Conservation (phyloP, 2,113 vertebrate species). For the Aspiorhynchus laticeps region DNA sequence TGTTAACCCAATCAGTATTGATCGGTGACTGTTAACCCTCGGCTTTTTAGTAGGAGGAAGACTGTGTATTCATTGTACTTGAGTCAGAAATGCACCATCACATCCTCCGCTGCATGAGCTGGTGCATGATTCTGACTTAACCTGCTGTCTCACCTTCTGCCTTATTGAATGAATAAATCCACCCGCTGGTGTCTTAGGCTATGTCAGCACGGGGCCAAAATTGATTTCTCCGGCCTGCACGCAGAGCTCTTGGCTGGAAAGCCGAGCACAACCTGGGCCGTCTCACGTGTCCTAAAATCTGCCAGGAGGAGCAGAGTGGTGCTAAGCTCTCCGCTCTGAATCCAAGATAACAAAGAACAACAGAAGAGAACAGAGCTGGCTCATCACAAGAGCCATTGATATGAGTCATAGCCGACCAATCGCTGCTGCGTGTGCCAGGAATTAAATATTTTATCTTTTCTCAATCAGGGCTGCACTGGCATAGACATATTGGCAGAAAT, state of each 20-base stretch:
- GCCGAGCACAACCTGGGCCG: not conserved
- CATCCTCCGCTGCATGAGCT: conserved; percentile 23
- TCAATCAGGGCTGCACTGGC: conserved; percentile 3
- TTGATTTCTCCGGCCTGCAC: conserved; percentile 29
- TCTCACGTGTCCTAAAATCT: conserved; percentile 37
- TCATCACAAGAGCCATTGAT: conserved; percentile 27
- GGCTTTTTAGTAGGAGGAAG: not conserved
- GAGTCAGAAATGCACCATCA: conserved; percentile 26
- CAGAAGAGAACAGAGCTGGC: conserved; percentile 20
- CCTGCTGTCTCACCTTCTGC: conserved; percentile 38
- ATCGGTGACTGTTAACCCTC: conserved; percentile 36
- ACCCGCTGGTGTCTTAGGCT: not conserved
- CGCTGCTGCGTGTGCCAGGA: conserved; percentile 15
- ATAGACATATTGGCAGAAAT: conserved; percentile 7
- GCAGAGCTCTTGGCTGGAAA: conserved; percentile 21
- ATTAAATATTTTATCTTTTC: conserved; percentile 9
- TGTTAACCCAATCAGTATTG: conserved; percentile 43
- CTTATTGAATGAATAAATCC: conserved; percentile 41
- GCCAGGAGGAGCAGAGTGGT: conserved; percentile 14
- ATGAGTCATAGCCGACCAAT: conserved; percentile 31
- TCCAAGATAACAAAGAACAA: conserved; percentile 37
- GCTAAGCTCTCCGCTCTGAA: conserved; percentile 25
- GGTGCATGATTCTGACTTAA: conserved; percentile 25
- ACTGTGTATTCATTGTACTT: not conserved
- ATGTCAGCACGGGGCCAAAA: conserved; percentile 30